These are phyloP conservation scores for Melanaphis sacchari DNA, from an alignment of 1,140 invertebrate genomes.

Conservation along the genomic window DNA sequence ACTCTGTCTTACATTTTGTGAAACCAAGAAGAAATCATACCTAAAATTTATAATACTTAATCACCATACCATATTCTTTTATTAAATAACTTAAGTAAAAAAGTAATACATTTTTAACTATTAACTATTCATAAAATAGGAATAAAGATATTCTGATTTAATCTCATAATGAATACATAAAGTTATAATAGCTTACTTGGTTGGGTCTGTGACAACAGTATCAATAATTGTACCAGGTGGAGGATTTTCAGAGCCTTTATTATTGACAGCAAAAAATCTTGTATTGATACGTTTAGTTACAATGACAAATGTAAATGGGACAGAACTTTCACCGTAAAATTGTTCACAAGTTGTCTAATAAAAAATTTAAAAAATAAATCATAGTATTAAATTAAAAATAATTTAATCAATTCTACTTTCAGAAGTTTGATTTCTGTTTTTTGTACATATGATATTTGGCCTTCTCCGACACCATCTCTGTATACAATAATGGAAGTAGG, in stretches of 20 bases:
- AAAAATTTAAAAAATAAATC: not conserved
- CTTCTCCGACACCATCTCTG: conserved; percentile 84
- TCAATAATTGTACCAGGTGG: conserved; percentile 87
- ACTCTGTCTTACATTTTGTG: conserved; percentile 78
- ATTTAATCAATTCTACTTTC: conserved; percentile 46
- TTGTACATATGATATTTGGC: conserved; percentile 75
- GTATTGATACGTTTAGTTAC: conserved; percentile 79
- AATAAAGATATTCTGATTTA: no score
- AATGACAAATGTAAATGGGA: conserved; percentile 73
- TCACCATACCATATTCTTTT: no score
- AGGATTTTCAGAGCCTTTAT: conserved; percentile 70
- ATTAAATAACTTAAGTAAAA: no score
- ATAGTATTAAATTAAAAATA: not conserved
- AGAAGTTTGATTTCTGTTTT: conserved; percentile 69
- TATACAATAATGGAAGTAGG: conserved; percentile 73
- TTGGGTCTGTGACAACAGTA: conserved; percentile 80
- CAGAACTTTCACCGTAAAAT: conserved; percentile 61
- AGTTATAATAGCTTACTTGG: conserved; percentile 74
- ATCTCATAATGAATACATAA: no score
- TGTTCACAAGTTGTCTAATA: conserved; percentile 31
- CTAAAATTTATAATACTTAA: no score
- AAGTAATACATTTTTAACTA: no score
- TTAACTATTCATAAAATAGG: no score
- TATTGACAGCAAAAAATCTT: conserved; percentile 67
- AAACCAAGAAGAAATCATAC: conserved; percentile 84